Base-by-base conservation (phyloP, 2,888 invertebrate genomes). In the Mesoligia furuncula region DNA sequence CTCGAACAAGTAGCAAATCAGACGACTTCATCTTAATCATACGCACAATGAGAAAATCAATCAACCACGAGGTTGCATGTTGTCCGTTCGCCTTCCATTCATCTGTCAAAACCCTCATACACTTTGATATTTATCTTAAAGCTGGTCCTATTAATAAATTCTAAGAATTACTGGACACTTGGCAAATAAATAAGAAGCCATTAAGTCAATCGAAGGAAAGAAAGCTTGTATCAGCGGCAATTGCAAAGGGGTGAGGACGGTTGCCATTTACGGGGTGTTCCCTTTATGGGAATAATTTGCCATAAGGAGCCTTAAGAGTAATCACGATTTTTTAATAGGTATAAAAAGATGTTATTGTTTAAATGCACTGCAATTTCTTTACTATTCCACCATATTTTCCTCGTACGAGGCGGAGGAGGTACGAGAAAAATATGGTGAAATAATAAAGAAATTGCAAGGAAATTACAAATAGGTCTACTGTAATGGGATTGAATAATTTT, bases 101-200 rank as follows among this genome's bases (percentile, higher is more conserved):
- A 81, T 62, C 51, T 80, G 85, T 86, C 85, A 78, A 75, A 74
- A 9, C 45, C 64, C 54, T 86, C 77, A 83, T 78, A 83, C 24
- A 27, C 20, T 75, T 20, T 36, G 73, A 85, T 78, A 73, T 82
- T 75, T 82, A 85, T 85, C 78, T 84, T 20, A 48, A 73, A 70
- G 36, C 20, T 42, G 31, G 24, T 51, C 11, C 24, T 71, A 48
- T 73, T 62, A 65, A 78, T 78, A 78, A 36, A 73, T 75, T 71
- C 48, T 45, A 24, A 75, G 83, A 71, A 82, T 69, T 36, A 75
- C 69, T 77, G 57, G 31, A 13, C 45, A 74, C 48, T 71, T 76
- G 9, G 45, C 51, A 39, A 64, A 73, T 75, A 73, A 54, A 70
- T 74, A 71, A 45, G 15, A 64, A 59, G 62, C 11, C 13, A 48